Evolutionary conservation across 2,888 invertebrate genomes (phyloP), one percentile per base, ranked within the genome.

Genomic region (Empis stercorea): DNA sequence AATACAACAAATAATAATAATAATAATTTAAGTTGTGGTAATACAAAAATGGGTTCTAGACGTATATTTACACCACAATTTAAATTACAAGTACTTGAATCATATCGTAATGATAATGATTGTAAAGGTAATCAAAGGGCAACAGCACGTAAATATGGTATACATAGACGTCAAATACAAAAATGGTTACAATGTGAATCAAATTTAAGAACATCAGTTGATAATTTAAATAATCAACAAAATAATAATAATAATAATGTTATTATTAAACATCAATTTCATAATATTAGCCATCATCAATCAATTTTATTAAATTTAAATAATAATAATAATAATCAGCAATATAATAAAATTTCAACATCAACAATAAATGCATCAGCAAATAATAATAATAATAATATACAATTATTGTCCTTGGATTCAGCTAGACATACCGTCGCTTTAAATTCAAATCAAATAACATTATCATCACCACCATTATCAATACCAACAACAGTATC

Each of bases 151-250:
- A 91, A 91, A 70, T 91, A 88, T 68, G 86, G 87, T 49, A 89
- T 91, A 54, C 89, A 91, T 66, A 76, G 89, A 48, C 77, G 89
- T 49, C 89, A 91, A 69, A 89, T 91, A 57, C 89, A 91, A 70
- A 89, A 91, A 74, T 91, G 89, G 89, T 72, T 91, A 55, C 89
- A 89, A 70, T 86, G 84, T 60, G 88, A 88, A 68, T 78, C 80
- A 51, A 81, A 81, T 64, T 71, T 89, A 53, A 76, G 87, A 59
- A 84, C 81, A 51, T 82, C 82, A 57, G 81, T 87, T 52, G 73
- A 72, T 45, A 76, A 76, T 59, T 65, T 59, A 45, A 58, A 61
- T 48, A 38, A 38, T 38, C 40, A 40, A 27, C 67, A 67, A 51
- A 62, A 57, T 53, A 64, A 56, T 45, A 56, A 56, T 49, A 43